Evolutionary conservation across 2,113 vertebrate genomes (phyloP).

Genomic region (Pantherophis guttatus): DNA sequence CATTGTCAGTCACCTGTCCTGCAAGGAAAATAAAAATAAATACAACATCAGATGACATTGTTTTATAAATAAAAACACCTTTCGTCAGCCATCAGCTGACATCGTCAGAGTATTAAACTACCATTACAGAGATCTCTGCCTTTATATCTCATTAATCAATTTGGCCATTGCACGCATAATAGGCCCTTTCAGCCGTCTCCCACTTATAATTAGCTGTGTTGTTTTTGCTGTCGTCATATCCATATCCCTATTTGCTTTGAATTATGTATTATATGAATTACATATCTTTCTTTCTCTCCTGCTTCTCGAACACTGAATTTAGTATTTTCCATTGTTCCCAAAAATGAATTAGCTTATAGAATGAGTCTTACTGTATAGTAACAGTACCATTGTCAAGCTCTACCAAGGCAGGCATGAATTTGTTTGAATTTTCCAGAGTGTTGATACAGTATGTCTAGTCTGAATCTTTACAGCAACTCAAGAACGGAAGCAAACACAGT

Average conservation of each 20-base stretch:
- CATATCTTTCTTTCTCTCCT: background rate
- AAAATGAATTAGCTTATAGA: background rate
- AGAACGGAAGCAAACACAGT: background rate
- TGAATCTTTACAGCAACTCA: background rate
- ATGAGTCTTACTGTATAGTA: background rate
- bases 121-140: no score
- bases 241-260: background rate
- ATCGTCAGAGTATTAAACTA: no score
- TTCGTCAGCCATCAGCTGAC: no score
- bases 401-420: background rate
- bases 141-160: no score
- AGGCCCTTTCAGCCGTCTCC: no score
- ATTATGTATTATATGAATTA: background rate
- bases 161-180: no score
- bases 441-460: background rate
- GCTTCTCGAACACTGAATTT: background rate
- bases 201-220: no score
- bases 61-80: background rate
- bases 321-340: background rate
- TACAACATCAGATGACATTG: background rate
- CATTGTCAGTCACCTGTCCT: slow-evolving; percentile 87
- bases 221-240: no score
- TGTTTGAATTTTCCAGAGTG: background rate
- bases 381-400: background rate
- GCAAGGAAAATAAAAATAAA: slow-evolving; percentile 47